Evolutionary conservation across 2,113 vertebrate species (phyloP).

Genomic region (Falco punctatus): DNA sequence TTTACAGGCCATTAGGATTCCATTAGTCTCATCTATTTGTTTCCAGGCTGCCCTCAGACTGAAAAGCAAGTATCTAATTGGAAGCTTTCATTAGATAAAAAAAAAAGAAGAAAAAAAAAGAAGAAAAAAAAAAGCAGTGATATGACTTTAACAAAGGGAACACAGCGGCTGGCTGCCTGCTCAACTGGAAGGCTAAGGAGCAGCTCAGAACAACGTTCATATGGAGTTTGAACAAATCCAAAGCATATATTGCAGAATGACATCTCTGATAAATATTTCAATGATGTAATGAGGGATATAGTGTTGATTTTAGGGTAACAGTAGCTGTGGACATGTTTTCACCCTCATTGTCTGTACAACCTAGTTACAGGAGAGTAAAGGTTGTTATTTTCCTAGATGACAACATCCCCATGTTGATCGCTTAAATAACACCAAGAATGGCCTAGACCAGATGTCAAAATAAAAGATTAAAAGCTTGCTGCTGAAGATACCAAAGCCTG

Average conservation of each 20-base stretch:
- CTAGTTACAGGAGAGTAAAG: neutral
- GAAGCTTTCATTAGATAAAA: neutral
- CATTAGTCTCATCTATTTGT: slow-evolving; percentile 25
- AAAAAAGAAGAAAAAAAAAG: neutral
- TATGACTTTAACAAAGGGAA: neutral
- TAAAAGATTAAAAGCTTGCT: neutral
- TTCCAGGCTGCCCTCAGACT: neutral
- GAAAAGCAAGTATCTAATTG: neutral
- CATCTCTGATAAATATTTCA: neutral
- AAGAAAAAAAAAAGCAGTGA: neutral
- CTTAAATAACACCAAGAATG: neutral
- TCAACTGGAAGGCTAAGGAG: neutral
- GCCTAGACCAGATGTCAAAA: neutral
- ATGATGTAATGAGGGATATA: neutral
- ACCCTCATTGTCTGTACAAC: neutral
- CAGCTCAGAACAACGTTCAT: neutral
- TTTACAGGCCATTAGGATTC: slow-evolving; percentile 27
- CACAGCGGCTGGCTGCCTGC: neutral
- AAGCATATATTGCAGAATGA: neutral
- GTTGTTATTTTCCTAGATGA: neutral
- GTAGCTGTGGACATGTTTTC: neutral
- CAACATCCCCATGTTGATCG: neutral
- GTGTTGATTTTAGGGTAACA: neutral
- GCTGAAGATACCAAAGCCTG: neutral
- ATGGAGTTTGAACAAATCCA: neutral